Conservation (phyloP, 1,140 invertebrate genomes). For the Drosophila busckii region DNA sequence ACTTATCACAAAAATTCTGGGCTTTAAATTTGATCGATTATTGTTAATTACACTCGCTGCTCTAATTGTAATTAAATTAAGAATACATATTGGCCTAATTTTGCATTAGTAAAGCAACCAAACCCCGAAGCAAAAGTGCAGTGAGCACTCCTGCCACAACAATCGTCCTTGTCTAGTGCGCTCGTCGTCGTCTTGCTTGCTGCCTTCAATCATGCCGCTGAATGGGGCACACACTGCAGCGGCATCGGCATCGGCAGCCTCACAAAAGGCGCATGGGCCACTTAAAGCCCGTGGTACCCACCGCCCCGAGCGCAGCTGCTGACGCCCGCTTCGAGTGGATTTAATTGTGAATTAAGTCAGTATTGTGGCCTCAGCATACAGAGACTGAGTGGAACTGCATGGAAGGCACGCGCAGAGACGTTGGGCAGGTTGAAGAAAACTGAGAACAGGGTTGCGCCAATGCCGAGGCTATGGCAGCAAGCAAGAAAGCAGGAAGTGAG, state of each 20-base stretch:
- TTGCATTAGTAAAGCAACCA: conserved; percentile 1
- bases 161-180: conserved; percentile 69
- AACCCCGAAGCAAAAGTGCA: neutral
- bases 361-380: conserved; percentile 62
- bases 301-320: neutral
- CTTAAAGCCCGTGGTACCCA: conserved; percentile 34
- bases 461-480: conserved; percentile 62
- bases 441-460: conserved; percentile 45
- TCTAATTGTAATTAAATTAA: conserved; percentile 11
- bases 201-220: conserved; percentile 22
- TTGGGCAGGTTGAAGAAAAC: neutral
- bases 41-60: too few species aligned
- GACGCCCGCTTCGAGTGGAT: conserved; percentile 58
- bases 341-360: conserved; percentile 79
- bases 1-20: too few species aligned
- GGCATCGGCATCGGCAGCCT: conserved; percentile 26
- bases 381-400: conserved; percentile 9
- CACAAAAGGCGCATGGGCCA: conserved; percentile 64
- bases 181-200: conserved; percentile 23
- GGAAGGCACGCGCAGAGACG: conserved; percentile 2
- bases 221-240: conserved; percentile 32
- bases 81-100: conserved; percentile 46
- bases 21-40: too few species aligned
- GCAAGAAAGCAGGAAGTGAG: conserved; percentile 33
- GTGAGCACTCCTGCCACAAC: conserved; percentile 2